Conservation (phyloP, 2,797 vertebrate genomes). For the Phataginus tetradactyla region DNA sequence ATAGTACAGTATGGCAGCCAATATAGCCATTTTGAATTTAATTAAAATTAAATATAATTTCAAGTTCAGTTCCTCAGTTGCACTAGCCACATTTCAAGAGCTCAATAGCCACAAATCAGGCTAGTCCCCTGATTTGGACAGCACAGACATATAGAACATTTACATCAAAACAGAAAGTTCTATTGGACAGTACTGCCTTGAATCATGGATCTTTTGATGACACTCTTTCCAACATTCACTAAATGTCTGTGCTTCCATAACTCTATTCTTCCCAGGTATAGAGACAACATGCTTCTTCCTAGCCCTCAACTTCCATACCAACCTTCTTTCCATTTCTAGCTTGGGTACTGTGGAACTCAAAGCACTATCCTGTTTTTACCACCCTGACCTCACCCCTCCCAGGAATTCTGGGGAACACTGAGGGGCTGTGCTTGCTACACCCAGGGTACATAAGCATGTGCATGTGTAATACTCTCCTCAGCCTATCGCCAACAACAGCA, state of each 20-base stretch:
- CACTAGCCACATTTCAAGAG: too few species aligned
- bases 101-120: neutral
- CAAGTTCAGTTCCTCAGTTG: neutral
- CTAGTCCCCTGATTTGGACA: neutral
- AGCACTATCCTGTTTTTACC: neutral
- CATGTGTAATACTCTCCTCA: neutral
- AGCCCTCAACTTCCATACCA: neutral
- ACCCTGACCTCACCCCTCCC: neutral
- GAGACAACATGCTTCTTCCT: neutral
- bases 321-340: neutral
- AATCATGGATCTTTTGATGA: too few species aligned
- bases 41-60: neutral
- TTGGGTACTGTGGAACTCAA: neutral
- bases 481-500: neutral
- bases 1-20: neutral
- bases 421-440: too few species aligned
- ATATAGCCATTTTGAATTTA: neutral
- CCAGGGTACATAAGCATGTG: neutral
- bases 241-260: neutral
- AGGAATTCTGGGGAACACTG: too few species aligned
- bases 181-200: neutral
- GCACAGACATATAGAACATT: neutral
- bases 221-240: neutral
- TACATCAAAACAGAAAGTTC: neutral
- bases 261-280: neutral